phyloP scores from a whole-genome alignment of 1,140 invertebrate species.

The Pachypsylla venusta region DNA sequence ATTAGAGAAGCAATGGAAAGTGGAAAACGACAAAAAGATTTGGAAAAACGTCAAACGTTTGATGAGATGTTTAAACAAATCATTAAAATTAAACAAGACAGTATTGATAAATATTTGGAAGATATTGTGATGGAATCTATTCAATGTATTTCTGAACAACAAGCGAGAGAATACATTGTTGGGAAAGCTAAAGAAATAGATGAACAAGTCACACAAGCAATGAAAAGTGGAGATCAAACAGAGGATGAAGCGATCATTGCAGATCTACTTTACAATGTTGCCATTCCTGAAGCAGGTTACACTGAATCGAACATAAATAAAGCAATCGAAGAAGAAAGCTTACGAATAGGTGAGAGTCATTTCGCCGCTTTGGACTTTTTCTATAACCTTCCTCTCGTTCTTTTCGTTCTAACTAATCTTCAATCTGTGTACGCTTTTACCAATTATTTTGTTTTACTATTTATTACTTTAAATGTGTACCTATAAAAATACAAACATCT shows the following conservation, averaged over 20 bases:
- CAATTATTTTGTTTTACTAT: too few relatives aligned
- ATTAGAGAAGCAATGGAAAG: background rate
- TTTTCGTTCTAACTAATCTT: too few relatives aligned
- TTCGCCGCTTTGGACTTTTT: too few relatives aligned
- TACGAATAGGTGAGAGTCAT: too few relatives aligned
- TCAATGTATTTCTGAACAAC: background rate
- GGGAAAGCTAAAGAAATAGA: background rate
- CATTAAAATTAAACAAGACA: background rate
- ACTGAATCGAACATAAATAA: too few relatives aligned
- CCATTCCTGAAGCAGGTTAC: constrained; percentile 2
- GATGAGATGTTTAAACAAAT: constrained; percentile 4
- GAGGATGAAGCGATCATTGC: background rate
- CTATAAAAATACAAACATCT: too few relatives aligned
- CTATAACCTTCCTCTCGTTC: too few relatives aligned
- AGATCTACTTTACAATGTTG: background rate
- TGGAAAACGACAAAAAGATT: background rate
- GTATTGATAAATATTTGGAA: background rate
- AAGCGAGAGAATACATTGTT: background rate
- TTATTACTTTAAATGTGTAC: too few relatives aligned
- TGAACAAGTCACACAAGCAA: background rate
- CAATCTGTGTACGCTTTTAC: too few relatives aligned
- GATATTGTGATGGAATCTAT: background rate
- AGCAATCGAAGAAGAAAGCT: too few relatives aligned
- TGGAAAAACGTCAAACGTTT: background rate
- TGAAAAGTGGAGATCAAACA: background rate